Evolutionary conservation across 2,113 vertebrate genomes (phyloP).

Genomic region (Halcyon senegalensis): DNA sequence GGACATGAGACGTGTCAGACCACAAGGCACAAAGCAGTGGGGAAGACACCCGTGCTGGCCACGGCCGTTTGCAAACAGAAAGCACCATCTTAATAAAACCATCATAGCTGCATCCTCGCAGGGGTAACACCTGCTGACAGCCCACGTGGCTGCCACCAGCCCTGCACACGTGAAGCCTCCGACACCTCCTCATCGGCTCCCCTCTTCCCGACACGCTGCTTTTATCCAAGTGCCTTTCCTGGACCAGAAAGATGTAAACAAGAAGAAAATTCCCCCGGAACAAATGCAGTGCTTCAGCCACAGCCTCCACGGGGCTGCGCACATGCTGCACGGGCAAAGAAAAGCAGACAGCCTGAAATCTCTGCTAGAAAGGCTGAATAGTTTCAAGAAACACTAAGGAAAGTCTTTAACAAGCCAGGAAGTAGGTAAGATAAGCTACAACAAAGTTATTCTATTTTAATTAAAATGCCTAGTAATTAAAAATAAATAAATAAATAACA

Average conservation of each 20-base stretch:
- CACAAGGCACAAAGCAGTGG: fast-evolving
- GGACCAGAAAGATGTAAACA: not conserved
- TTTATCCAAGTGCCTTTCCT: not conserved
- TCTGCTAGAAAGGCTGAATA: not conserved
- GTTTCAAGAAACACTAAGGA: not conserved
- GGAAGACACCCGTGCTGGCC: fast-evolving
- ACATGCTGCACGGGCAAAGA: fast-evolving
- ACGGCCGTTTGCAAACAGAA: not conserved
- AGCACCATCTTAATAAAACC: not conserved
- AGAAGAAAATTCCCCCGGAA: not conserved
- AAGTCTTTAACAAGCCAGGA: not conserved
- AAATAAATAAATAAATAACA: not conserved
- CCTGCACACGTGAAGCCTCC: not conserved
- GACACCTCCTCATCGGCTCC: not conserved
- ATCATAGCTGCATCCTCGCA: fast-evolving
- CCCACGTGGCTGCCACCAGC: not conserved
- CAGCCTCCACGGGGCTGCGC: not conserved
- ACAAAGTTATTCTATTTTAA: not conserved
- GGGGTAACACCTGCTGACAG: not conserved
- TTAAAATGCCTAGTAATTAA: not conserved
- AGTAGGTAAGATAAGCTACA: not conserved
- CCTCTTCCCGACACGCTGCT: not conserved
- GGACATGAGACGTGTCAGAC: fast-evolving
- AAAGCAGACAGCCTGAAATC: not conserved
- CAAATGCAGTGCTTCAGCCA: not conserved